These are phyloP conservation scores for Leptobrachium ailaonicum DNA, from an alignment of 2,113 vertebrate species.

Conservation along the genomic window DNA sequence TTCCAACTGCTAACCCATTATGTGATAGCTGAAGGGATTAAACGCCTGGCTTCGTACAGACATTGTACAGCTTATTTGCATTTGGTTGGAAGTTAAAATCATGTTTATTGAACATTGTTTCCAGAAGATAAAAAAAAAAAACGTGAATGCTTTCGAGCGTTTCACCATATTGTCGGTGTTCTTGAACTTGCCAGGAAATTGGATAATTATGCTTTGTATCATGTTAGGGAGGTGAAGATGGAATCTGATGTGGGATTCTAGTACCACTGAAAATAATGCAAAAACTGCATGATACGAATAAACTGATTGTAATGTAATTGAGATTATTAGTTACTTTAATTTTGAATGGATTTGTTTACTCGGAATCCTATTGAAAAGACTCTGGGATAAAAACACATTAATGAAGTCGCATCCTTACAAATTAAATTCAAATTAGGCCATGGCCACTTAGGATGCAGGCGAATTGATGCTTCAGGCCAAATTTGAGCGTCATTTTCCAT, in stretches of 20 bases:
- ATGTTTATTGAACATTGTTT: slow-evolving; percentile 18
- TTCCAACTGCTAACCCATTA: slow-evolving; percentile 37
- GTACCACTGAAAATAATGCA: background rate
- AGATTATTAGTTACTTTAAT: background rate
- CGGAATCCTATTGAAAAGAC: no score
- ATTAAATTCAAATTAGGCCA: no score
- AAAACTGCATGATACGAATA: background rate
- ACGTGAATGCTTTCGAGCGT: background rate
- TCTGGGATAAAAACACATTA: no score
- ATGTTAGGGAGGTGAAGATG: slow-evolving; percentile 8
- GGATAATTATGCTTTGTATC: slow-evolving; percentile 1
- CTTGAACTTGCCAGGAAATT: slow-evolving; percentile 17
- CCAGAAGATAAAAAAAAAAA: slow-evolving; percentile 23
- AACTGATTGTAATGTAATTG: background rate
- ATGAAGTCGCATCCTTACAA: no score
- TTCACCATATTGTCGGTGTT: background rate
- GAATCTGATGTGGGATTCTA: background rate
- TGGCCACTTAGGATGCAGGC: no score
- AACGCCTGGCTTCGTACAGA: slow-evolving; percentile 8
- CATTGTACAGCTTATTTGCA: slow-evolving; percentile 31
- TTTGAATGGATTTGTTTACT: no score
- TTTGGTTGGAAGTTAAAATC: slow-evolving; percentile 38
- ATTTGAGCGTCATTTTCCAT: no score
- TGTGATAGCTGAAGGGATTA: slow-evolving; percentile 45
- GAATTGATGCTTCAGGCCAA: no score